phyloP scores from a whole-genome alignment of 2,113 vertebrate species.

The Neodon shergylaensis region DNA sequence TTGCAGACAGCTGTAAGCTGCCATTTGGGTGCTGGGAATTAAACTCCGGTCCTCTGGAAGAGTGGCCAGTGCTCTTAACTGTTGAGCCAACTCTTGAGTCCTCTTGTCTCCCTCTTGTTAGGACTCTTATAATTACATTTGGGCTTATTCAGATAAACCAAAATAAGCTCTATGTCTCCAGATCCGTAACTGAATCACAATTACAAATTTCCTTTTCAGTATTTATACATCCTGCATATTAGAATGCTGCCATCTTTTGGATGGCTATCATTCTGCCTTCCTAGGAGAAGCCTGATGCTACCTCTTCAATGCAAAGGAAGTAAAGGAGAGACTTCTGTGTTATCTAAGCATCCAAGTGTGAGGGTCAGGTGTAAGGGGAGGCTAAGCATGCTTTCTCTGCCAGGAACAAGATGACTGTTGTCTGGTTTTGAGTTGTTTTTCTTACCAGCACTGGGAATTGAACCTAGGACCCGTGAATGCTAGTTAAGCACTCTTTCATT shows the following conservation, averaged over 20 bases:
- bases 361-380: neutral
- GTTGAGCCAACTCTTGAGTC: too few relatives aligned
- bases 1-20: too few relatives aligned
- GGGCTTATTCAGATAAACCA: neutral
- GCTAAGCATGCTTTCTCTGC: neutral
- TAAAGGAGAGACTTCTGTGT: neutral
- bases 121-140: neutral
- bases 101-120: too few relatives aligned
- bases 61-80: too few relatives aligned
- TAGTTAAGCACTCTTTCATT: neutral
- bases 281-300: neutral
- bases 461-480: neutral
- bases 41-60: too few relatives aligned
- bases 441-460: neutral
- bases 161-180: conserved; percentile 11
- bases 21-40: too few relatives aligned
- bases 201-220: neutral
- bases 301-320: neutral
- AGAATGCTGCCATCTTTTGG: conserved; percentile 5
- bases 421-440: neutral
- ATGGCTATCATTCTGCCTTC: neutral
- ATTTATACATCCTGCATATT: conserved; percentile 15
- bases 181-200: conserved; percentile 19
- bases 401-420: neutral
- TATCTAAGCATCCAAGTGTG: neutral